Evolutionary conservation across 2,888 invertebrate genomes (phyloP).

Genomic region (Hypselothyrea guttata): DNA sequence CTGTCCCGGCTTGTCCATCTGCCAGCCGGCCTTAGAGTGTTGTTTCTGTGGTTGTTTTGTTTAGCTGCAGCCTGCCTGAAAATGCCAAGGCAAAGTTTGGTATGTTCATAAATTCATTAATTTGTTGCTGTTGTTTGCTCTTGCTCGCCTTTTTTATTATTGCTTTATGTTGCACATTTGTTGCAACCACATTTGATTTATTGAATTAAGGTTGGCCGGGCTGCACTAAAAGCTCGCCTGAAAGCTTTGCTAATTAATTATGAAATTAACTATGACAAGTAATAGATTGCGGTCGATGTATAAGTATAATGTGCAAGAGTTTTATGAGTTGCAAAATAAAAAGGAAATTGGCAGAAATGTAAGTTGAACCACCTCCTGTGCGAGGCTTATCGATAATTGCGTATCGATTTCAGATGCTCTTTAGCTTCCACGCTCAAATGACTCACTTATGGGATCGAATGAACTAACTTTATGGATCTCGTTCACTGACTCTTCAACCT

Average conservation of each 20-base stretch:
- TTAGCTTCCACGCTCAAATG: too few species aligned
- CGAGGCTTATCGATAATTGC: too few species aligned
- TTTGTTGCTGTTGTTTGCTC: slow-evolving; percentile 50
- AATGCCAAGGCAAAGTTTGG: slow-evolving; percentile 66
- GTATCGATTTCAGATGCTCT: too few species aligned
- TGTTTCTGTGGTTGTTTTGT: slow-evolving; percentile 24
- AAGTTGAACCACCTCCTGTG: too few species aligned
- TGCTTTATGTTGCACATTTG: slow-evolving; percentile 40
- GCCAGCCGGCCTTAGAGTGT: slow-evolving; percentile 2
- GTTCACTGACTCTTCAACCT: too few species aligned
- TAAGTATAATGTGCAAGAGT: too few species aligned
- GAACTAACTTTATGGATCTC: too few species aligned
- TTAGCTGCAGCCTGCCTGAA: slow-evolving; percentile 32
- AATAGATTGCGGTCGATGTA: background rate
- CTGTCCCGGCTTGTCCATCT: slow-evolving; percentile 20
- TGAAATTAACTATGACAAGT: slow-evolving; percentile 62
- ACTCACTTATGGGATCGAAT: too few species aligned
- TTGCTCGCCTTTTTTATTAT: slow-evolving; percentile 4
- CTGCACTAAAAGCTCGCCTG: slow-evolving; percentile 64
- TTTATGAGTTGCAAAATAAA: too few species aligned
- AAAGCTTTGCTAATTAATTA: slow-evolving; percentile 73
- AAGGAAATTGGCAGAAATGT: too few species aligned
- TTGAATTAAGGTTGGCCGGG: slow-evolving; percentile 68
- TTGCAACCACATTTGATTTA: slow-evolving; percentile 75
- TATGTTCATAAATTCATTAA: slow-evolving; percentile 78